Conservation (phyloP, 2,113 vertebrate species). For the Ceyx melanurus region DNA sequence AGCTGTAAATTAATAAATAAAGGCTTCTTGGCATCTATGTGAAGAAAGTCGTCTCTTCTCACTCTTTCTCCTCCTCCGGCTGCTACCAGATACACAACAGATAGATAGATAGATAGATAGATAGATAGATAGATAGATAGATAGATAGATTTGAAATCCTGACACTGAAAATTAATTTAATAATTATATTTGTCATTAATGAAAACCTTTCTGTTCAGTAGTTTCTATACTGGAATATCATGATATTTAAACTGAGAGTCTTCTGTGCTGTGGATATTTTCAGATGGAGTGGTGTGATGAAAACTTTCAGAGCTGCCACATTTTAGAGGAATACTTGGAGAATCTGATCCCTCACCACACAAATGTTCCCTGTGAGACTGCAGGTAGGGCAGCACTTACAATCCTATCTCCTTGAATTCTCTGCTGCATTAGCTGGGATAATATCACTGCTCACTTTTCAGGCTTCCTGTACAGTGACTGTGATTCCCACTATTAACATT, state of each 20-base stretch:
- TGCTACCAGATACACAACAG: too few species aligned
- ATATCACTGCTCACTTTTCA: neutral
- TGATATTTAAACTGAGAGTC: neutral
- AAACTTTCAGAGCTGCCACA: rapidly evolving
- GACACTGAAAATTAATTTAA: neutral
- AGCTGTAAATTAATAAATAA: too few species aligned
- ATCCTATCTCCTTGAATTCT: neutral
- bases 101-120: neutral
- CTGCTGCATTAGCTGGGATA: neutral
- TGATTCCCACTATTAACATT: neutral
- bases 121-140: neutral
- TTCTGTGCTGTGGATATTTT: neutral
- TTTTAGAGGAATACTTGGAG: neutral
- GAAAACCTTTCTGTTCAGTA: neutral
- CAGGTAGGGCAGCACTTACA: neutral
- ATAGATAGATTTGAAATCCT: neutral
- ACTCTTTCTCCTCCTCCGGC: too few species aligned
- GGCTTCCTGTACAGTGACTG: neutral
- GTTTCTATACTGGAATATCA: neutral
- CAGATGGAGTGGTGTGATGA: neutral
- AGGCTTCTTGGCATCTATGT: too few species aligned
- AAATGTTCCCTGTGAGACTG: neutral
- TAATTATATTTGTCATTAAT: neutral
- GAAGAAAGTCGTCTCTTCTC: too few species aligned
- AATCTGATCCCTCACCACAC: neutral